Base-by-base conservation (phyloP, 2,888 invertebrate genomes). In the Ephialtes manifestator region DNA sequence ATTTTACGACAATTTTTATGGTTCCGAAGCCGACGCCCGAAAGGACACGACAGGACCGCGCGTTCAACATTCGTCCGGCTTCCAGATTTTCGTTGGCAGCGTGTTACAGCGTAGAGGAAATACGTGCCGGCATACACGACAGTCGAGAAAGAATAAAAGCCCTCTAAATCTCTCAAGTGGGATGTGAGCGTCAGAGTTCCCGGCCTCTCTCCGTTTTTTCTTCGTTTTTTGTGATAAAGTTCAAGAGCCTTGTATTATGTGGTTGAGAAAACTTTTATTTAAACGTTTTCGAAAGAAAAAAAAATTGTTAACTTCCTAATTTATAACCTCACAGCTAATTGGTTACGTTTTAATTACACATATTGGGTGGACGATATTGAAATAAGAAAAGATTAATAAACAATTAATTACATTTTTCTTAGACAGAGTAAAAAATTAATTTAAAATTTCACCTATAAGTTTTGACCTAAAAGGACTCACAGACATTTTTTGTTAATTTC, bases 1-100 rank as follows among this genome's bases (percentile, higher is more conserved):
- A 86, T 80, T 90, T 90, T 89, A 90, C 88, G 89, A 88, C 72
- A 83, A 89, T 89, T 89, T 90, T 88, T 89, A 88, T 87, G 81
- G 87, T 83, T 84, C 70, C 74, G 31, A 31, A 35, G 48, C 31
- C 74, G 74, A 31, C 65, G 65, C 20, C 18, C 58, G 63, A 75
- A 60, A 28, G 18, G 46, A 48, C 28, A n/a, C 74, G 43, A 60
- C 43, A 31, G 46, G n/a, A 31, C 15, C 48, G 77, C 39, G 70
- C 53, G 24, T 24, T n/a, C 46, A 58, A 51, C 70, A 35, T 70
- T 63, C 53, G 24, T 75, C 48, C 75, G 67, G 68, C 67, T 85
- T 48, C 55, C 53, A 71, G 48, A 68, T 85, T 81, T 63, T 84
- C 68, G 51, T 39, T 35, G 53, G 60, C 46, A 46, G 31, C 55